Base-by-base conservation (phyloP, 2,113 vertebrate genomes). In the Periophthalmus modestus region DNA sequence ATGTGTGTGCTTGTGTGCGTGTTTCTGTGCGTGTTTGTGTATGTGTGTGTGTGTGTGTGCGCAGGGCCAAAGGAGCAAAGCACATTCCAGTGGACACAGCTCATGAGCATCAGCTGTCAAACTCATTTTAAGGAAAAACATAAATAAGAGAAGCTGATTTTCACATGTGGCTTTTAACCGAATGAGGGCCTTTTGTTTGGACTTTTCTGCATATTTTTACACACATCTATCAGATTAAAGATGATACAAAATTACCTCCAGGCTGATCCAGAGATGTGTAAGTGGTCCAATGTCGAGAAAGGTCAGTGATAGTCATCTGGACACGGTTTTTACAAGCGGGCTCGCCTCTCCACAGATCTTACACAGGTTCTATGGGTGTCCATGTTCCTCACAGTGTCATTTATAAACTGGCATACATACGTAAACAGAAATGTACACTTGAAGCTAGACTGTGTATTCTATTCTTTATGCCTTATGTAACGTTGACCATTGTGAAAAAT, bases 11-110 rank as follows among this genome's bases (percentile, higher is more conserved):
- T 19, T 21, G 16, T n/a, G 4, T 21, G 16, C 5, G 55, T 24
- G 21, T 58, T 11, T 7, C 7, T 48, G 14, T 14, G 13, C 12
- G 14, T 13, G 13, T 48, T 3, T 16, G 12, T 4, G n/a, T 55
- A 7, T 55, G 19, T 21, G 54, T 7, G 7, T 24, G 12, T 58
- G 52, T 54, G 18, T 54, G 7, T 54, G 52, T 4, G 57, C n/a
- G 9, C 52, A 55, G 48, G 48, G 48, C 50, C 18, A 43, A 18
- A 54, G 50, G 50, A 52, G n/a, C 21, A 23, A 11, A 59, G 23
- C 57, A 59, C 59, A 62, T 62, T 62, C 59, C 59, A 7, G 15
- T 62, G 59, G 15, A 18, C 59, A 18, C 59, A 62, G 59, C 59
- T 36, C 59, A 33, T 16, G 57, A 59, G 57, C 55, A 23, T 23